These are phyloP conservation scores for Pomacea canaliculata DNA, from an alignment of 2,888 invertebrate species.

Conservation along the genomic window DNA sequence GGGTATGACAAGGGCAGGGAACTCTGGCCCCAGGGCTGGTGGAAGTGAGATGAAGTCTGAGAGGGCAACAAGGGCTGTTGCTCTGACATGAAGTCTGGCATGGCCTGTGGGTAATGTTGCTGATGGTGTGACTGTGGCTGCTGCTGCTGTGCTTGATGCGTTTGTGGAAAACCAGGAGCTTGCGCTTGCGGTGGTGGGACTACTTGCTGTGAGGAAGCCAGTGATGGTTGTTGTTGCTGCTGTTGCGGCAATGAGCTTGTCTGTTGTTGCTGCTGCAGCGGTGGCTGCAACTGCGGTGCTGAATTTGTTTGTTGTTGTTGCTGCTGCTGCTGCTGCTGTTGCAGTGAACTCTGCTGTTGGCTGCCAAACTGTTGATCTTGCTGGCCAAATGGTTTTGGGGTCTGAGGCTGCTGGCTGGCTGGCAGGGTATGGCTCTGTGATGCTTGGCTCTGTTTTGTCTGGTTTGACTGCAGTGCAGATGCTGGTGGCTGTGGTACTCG, in stretches of 20 bases:
- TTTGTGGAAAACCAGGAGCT: constrained; percentile 10
- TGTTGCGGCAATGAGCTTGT: constrained; percentile 11
- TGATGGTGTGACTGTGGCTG: constrained; percentile 21
- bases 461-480: background rate
- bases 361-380: background rate
- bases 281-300: constrained; percentile 6
- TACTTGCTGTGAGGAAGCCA: background rate
- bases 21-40: constrained; percentile 19
- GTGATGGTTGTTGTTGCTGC: constrained; percentile 3
- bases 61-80: background rate
- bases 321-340: background rate
- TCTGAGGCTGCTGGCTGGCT: constrained; percentile 1
- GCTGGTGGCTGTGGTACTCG: background rate
- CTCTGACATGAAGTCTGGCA: background rate
- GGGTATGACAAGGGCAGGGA: constrained; percentile 11
- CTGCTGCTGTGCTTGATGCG: constrained; percentile 12
- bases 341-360: constrained; percentile 11
- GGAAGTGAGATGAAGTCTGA: background rate
- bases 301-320: background rate
- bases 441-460: background rate
- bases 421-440: constrained; percentile 4
- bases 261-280: constrained; percentile 12
- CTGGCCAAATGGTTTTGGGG: too few species aligned
- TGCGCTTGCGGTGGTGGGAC: background rate
- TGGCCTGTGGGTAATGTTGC: constrained; percentile 2